Evolutionary conservation across 2,113 vertebrate species (phyloP).

Genomic region (Etia nguti): DNA sequence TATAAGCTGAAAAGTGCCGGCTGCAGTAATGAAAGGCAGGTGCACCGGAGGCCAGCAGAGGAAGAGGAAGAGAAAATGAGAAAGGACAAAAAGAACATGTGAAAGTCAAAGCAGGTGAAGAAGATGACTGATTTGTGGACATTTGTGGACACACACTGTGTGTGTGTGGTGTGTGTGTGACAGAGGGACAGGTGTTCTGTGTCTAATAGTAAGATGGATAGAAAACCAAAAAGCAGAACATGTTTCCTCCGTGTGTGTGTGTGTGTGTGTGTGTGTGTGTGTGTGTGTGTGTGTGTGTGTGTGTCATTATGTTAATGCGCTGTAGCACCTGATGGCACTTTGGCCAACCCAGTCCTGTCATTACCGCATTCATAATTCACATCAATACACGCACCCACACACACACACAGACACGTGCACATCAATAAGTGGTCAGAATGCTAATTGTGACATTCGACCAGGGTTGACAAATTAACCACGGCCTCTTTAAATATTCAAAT

Average conservation of each 20-base stretch:
- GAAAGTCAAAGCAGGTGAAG: constrained; percentile 55
- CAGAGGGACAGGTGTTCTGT: background rate
- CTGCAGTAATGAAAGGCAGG: constrained; percentile 58
- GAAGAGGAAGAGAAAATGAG: constrained; percentile 48
- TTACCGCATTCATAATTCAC: constrained; percentile 81
- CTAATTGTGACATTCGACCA: constrained; percentile 82
- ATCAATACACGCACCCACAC: constrained; percentile 75
- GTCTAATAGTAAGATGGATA: background rate
- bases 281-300: background rate
- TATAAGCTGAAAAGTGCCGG: constrained; percentile 67
- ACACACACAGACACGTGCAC: constrained; percentile 57
- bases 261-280: background rate
- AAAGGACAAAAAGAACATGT: constrained; percentile 58
- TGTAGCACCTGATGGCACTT: constrained; percentile 68
- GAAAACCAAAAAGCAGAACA: background rate
- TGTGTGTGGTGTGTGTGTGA: background rate
- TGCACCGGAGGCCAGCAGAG: constrained; percentile 15
- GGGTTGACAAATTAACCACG: constrained; percentile 81
- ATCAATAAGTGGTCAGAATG: constrained; percentile 89
- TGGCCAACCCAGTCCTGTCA: constrained; percentile 27
- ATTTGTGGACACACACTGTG: background rate
- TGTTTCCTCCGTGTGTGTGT: background rate
- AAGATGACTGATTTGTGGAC: constrained; percentile 1
- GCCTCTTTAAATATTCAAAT: constrained; percentile 78
- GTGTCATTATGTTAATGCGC: constrained; percentile 51